phyloP scores from a whole-genome alignment of 2,113 vertebrate genomes.

The Hassar affinis region DNA sequence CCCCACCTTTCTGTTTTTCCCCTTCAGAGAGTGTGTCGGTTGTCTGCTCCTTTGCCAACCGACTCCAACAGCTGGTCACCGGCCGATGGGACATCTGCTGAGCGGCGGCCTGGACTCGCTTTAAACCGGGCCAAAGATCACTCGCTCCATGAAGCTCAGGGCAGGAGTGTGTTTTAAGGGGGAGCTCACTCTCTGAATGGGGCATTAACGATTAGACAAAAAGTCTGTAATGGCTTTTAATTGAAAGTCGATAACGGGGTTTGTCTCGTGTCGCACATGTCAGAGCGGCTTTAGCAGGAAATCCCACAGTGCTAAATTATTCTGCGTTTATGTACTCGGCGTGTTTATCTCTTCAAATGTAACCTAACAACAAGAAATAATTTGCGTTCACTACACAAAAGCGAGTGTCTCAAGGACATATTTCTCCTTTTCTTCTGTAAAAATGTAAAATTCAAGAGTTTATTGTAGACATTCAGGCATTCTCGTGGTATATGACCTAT shows the following conservation, averaged over 20 bases:
- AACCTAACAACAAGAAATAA: not conserved
- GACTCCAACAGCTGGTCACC: slow-evolving; percentile 88
- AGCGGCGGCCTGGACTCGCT: slow-evolving; percentile 67
- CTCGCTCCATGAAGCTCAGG: slow-evolving; percentile 59
- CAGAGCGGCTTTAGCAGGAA: slow-evolving; percentile 30
- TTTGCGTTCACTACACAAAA: not conserved
- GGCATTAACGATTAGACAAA: slow-evolving; percentile 79
- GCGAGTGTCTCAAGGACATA: too few species aligned
- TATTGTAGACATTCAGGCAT: not conserved
- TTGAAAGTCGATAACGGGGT: slow-evolving; percentile 79
- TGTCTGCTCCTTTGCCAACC: slow-evolving; percentile 74
- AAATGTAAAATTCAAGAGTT: not conserved
- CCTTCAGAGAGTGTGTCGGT: slow-evolving; percentile 70
- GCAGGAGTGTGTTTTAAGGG: slow-evolving; percentile 56
- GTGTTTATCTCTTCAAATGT: not conserved
- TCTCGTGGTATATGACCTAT: not conserved
- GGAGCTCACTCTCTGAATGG: slow-evolving; percentile 70
- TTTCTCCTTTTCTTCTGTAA: not conserved
- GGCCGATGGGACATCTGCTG: slow-evolving; percentile 88
- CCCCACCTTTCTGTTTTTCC: slow-evolving; percentile 65
- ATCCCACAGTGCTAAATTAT: slow-evolving; percentile 20
- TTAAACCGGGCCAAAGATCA: slow-evolving; percentile 61
- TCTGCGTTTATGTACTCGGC: not conserved
- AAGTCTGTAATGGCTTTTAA: slow-evolving; percentile 81
- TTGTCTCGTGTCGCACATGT: slow-evolving; percentile 73